Conservation (phyloP, 2,797 vertebrate species). For the Prunella strophiata region DNA sequence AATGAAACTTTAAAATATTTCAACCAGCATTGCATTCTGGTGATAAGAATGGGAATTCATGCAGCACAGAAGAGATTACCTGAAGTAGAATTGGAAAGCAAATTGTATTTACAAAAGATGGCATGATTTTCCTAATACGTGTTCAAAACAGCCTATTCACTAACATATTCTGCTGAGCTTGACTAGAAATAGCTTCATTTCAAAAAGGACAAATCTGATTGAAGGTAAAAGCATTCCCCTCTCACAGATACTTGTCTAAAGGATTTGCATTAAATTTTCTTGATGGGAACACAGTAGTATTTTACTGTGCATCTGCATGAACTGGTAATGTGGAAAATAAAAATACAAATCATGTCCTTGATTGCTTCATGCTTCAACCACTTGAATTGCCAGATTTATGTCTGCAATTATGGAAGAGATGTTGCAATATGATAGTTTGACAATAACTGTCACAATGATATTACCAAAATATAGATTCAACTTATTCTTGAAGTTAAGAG, state of each 20-base stretch:
- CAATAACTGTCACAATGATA: constrained; percentile 60
- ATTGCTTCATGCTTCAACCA: constrained; percentile 57
- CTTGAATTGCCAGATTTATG: constrained; percentile 59
- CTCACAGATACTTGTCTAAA: constrained; percentile 51
- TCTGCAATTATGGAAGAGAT: constrained; percentile 49
- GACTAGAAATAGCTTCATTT: constrained; percentile 72
- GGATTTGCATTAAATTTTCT: constrained; percentile 58
- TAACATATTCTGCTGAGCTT: constrained; percentile 64
- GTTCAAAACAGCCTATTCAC: constrained; percentile 69
- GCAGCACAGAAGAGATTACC: constrained; percentile 72
- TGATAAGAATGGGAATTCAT: constrained; percentile 74
- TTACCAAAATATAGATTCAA: constrained; percentile 41
- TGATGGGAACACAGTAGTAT: constrained; percentile 21
- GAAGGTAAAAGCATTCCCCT: constrained; percentile 55
- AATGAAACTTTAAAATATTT: constrained; percentile 70
- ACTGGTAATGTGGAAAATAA: constrained; percentile 60
- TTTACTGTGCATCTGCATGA: constrained; percentile 57
- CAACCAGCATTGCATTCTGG: constrained; percentile 57
- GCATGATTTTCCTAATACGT: constrained; percentile 72
- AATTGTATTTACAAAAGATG: constrained; percentile 79
- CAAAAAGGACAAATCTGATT: constrained; percentile 67
- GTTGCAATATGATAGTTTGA: constrained; percentile 45
- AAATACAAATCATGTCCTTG: constrained; percentile 57
- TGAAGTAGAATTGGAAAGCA: constrained; percentile 72
- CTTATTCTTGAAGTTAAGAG: constrained; percentile 37